Evolutionary conservation across 2,113 vertebrate genomes (phyloP), one percentile per base, ranked within the genome.

Genomic region (Suncus etruscus): DNA sequence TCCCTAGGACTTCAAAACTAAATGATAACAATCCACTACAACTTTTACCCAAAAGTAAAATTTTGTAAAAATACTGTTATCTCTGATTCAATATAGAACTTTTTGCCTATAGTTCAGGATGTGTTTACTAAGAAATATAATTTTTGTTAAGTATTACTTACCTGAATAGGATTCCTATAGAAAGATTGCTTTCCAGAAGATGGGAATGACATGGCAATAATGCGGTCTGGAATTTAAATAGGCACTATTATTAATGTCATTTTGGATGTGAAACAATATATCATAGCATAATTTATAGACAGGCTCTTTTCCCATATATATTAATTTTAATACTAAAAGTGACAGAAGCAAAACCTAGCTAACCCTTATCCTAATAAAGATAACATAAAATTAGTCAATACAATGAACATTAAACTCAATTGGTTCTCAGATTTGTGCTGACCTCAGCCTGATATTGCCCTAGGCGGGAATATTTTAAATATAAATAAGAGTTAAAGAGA

Each of bases 161-260:
- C 99, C 97, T 94, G 86, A 93, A 99, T 99, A 11, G 99, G 99
- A 96, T 99, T 99, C 94, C 99, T 98, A 45, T 99, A 99, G 95
- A 99, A 98, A n/a, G 99, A 99, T 82, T 99, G 98, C 87, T 98
- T 98, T 94, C 99, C 99, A 95, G 99, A 99, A 73, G 99, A 99
- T 16, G 99, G 99, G 92, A 99, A 99, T 4, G 99, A 99, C 99
- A 99, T 99, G 51, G 99, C 99, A 94, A 99, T 99, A 93, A 99
- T 97, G 25, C 98, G 98, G 48, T 99, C 99, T 99, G 93, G 87
- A 94, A 90, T 58, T 25, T 93, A 95, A 96, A 84, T 2, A 86
- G 54, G 76, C 14, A 39, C 9, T 54, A 72, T 86, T 78, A 90
- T 2, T 4, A 89, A 74, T 31, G 16, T 90, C 9, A 45, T 58